Evolutionary conservation across 2,113 vertebrate species (phyloP).

Genomic region (Ochotona princeps): DNA sequence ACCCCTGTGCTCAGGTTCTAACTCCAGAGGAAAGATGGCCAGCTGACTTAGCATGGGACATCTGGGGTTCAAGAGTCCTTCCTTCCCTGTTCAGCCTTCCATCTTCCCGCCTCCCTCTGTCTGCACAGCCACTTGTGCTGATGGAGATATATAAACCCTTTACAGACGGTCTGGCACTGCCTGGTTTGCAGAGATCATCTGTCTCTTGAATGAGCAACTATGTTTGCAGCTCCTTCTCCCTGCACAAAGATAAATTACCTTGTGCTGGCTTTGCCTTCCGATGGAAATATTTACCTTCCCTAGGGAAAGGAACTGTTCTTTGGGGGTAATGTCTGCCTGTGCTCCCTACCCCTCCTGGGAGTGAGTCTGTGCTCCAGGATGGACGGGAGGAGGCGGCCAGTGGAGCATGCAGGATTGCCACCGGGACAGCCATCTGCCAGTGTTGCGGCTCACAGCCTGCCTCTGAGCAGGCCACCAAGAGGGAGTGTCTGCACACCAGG

Average conservation of each 20-base stretch:
- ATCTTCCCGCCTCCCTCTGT: neutral
- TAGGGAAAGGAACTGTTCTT: slow-evolving; percentile 68
- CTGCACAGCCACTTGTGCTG: slow-evolving; percentile 44
- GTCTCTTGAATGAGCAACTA: slow-evolving; percentile 77
- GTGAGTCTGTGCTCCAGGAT: slow-evolving; percentile 55
- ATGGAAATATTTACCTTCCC: slow-evolving; percentile 74
- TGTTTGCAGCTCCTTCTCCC: slow-evolving; percentile 63
- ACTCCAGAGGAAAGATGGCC: neutral
- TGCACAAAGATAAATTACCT: slow-evolving; percentile 56
- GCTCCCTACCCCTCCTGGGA: slow-evolving; percentile 2
- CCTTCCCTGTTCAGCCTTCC: neutral
- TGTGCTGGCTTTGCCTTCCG: slow-evolving; percentile 62
- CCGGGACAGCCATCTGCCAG: slow-evolving; percentile 66
- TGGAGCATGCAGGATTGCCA: slow-evolving; percentile 63
- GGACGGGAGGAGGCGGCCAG: slow-evolving; percentile 20
- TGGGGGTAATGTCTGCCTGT: slow-evolving; percentile 54
- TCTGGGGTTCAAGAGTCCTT: slow-evolving; percentile 22
- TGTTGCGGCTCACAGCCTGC: slow-evolving; percentile 49
- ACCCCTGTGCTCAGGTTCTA: neutral
- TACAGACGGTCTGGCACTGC: slow-evolving; percentile 47
- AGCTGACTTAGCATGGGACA: neutral
- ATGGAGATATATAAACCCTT: slow-evolving; percentile 72
- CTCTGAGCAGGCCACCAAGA: neutral
- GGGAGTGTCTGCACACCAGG: neutral
- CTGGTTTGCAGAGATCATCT: slow-evolving; percentile 63